phyloP scores from a whole-genome alignment of 2,888 invertebrate species.

The Plebejus melissa region DNA sequence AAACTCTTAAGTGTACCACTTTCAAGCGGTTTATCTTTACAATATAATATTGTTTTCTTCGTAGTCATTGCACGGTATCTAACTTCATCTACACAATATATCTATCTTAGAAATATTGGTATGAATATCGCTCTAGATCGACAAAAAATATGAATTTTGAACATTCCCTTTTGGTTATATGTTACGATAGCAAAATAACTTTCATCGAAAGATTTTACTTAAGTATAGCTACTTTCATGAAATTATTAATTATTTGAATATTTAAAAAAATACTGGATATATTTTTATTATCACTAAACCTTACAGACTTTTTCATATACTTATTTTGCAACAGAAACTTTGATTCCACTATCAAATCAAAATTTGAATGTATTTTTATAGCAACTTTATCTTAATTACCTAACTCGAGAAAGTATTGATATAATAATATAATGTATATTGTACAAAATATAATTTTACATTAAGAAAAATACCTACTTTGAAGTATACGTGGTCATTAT shows the following conservation, averaged over 20 bases:
- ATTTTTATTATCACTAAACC: background rate
- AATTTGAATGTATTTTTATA: conserved; percentile 11
- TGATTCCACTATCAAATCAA: conserved; percentile 1
- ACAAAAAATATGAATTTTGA: background rate
- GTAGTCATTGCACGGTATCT: background rate
- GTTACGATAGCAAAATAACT: background rate
- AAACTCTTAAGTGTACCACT: no score
- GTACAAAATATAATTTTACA: background rate
- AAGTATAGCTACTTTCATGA: background rate
- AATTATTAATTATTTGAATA: background rate
- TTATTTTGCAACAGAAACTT: background rate
- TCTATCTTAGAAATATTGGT: background rate
- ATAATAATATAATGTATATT: background rate
- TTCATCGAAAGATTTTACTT: background rate
- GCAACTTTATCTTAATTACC: background rate
- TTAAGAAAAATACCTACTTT: background rate
- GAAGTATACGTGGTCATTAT: background rate
- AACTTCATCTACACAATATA: background rate
- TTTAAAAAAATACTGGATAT: background rate
- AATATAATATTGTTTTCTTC: background rate
- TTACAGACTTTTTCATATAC: background rate
- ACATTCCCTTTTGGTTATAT: background rate
- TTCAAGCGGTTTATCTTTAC: background rate
- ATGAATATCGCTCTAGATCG: background rate
- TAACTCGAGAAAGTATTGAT: background rate